Base-by-base conservation (phyloP, 2,797 vertebrate genomes). In the Spea hammondii region DNA sequence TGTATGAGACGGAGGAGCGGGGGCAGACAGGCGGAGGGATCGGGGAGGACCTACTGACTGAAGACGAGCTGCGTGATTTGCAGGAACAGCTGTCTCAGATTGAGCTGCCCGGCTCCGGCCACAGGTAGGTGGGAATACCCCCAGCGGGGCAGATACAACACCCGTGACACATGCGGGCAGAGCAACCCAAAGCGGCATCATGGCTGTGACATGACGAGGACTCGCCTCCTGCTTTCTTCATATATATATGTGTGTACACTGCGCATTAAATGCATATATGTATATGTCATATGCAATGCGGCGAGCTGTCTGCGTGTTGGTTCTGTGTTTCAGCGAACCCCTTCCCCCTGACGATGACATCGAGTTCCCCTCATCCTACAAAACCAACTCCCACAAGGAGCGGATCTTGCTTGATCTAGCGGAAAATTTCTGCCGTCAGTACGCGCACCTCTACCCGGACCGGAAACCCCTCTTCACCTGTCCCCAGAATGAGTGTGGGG, bases 401-500 rank as follows among this genome's bases (percentile, higher is more conserved):
- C 57, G 86, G 1, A 82, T 86, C 3, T 84, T 98, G 83, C 72
- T 96, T 66, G 77, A 80, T 12, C 85, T 95, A 0, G 91, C 91
- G 0, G 89, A 93, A 62, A 93, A 89, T 84, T 96, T 96, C 84
- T 84, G 88, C 14, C 82, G 74, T 49, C 96, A 96, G 84, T 98
- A 94, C 51, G 70, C 55, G 3, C 86, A 91, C 71, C 81, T 98
- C 76, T 94, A 89, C 81, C 96, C 96, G 0, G 91, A 95, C 8
- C 93, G 94, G 2, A 91, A 92, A 72, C 90, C 89, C 0, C 94
- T 96, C 75, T 91, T 98, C 82, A 86, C 96, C 67, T 86, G 90
- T 68, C 95, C 95, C 0, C 11, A 86, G 75, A 98, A 98, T 0
- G 96, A 98, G 80, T 95, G 91, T 13, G 89, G 90, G 0, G 83